Evolutionary conservation across 2,113 vertebrate species (phyloP).

Genomic region (Rana temporaria): DNA sequence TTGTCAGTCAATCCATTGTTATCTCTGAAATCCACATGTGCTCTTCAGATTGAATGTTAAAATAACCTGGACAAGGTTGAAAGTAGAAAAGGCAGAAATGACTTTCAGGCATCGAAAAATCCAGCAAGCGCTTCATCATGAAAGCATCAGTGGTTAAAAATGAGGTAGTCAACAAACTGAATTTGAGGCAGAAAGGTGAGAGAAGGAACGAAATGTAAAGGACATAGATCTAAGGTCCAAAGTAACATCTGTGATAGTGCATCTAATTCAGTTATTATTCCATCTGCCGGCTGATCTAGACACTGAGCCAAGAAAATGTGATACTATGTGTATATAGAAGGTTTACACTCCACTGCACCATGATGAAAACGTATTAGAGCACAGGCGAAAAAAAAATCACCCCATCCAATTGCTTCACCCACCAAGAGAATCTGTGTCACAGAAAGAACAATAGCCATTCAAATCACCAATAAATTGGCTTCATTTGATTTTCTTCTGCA

Average conservation of each 20-base stretch:
- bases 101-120: conserved; percentile 60
- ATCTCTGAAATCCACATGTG: conserved; percentile 40
- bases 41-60: conserved; percentile 44
- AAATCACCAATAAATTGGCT: conserved; percentile 50
- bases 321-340: conserved; percentile 63
- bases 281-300: conserved; percentile 62
- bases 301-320: conserved; percentile 65
- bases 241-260: conserved; percentile 67
- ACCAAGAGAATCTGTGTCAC: conserved; percentile 63
- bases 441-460: conserved; percentile 62
- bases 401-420: conserved; percentile 62
- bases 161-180: conserved; percentile 49
- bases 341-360: conserved; percentile 65
- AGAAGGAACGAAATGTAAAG: conserved; percentile 59
- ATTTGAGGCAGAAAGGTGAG: conserved; percentile 60
- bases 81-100: conserved; percentile 54
- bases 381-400: conserved; percentile 56
- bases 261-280: conserved; percentile 67
- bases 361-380: conserved; percentile 66
- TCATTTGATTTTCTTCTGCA: conserved; percentile 59
- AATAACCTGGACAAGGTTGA: not conserved
- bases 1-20: conserved; percentile 59
- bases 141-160: conserved; percentile 34
- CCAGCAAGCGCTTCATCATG: conserved; percentile 55
- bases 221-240: conserved; percentile 60